Conservation (phyloP, 2,888 invertebrate genomes). For the Eupeodes latifasciatus region DNA sequence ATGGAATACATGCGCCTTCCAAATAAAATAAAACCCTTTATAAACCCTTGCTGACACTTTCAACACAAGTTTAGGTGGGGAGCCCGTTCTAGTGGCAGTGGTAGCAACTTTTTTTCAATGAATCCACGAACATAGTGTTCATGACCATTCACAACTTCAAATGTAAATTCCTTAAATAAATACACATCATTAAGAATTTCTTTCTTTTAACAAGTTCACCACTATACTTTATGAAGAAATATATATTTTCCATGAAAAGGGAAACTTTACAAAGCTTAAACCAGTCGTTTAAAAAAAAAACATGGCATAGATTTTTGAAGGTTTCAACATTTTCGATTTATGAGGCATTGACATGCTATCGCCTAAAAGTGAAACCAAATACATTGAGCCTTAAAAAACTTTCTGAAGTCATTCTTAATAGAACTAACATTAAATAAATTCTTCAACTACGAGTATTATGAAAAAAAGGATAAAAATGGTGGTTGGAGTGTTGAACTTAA, state of each 20-base stretch:
- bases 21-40: too few species aligned
- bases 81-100: too few species aligned
- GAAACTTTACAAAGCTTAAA: background rate
- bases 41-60: too few species aligned
- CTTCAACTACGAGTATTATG: background rate
- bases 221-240: too few species aligned
- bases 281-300: background rate
- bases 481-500: background rate
- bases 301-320: background rate
- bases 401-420: background rate
- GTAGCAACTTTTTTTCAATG: too few species aligned
- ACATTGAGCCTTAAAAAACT: background rate
- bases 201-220: too few species aligned
- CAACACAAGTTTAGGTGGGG: too few species aligned
- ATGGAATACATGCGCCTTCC: too few species aligned
- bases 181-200: too few species aligned
- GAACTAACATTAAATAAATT: background rate
- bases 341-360: background rate
- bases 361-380: background rate
- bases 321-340: background rate
- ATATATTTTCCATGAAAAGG: background rate
- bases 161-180: too few species aligned
- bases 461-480: background rate
- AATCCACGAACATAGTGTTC: too few species aligned
- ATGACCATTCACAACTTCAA: too few species aligned